Percentiles rank a stretch among this genome's conserved stretches.
Conservation (phyloP, 2,797 vertebrate genomes). For the Distichodus sexfasciatus region DNA sequence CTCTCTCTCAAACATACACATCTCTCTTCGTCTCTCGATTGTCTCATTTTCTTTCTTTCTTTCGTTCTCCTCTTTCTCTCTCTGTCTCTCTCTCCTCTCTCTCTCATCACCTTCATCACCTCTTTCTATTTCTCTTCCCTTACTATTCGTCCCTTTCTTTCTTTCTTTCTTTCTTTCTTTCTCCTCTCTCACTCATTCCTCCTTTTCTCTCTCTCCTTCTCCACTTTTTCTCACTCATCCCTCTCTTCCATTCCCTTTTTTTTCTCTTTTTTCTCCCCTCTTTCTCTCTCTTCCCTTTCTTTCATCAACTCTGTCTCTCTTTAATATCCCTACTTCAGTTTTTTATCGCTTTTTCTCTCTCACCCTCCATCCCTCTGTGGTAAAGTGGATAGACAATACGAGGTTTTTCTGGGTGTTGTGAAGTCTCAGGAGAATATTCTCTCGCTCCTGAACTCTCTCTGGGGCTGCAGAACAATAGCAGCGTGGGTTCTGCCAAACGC, state of each 20-base stretch:
- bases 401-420: slow-evolving; percentile 3
- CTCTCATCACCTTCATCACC: too few species aligned
- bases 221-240: too few species aligned
- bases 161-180: too few species aligned
- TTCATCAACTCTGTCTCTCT: neutral
- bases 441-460: slow-evolving; percentile 14
- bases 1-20: too few species aligned
- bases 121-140: too few species aligned
- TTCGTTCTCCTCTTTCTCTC: neutral
- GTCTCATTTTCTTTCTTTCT: neutral
- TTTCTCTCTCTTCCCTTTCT: neutral
- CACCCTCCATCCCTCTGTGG: neutral
- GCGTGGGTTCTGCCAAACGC: neutral
- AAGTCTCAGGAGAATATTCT: slow-evolving; percentile 9
- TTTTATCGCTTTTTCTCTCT: neutral
- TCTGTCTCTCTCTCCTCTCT: neutral
- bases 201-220: too few species aligned
- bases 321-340: too few species aligned
- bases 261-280: too few species aligned
- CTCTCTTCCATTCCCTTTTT: too few species aligned
- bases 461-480: slow-evolving; percentile 15
- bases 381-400: slow-evolving; percentile 9
- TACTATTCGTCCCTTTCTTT: too few species aligned
- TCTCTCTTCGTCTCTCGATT: too few species aligned
- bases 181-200: too few species aligned